Evolutionary conservation across 2,888 invertebrate genomes (phyloP).

Genomic region (Nineta flava): DNA sequence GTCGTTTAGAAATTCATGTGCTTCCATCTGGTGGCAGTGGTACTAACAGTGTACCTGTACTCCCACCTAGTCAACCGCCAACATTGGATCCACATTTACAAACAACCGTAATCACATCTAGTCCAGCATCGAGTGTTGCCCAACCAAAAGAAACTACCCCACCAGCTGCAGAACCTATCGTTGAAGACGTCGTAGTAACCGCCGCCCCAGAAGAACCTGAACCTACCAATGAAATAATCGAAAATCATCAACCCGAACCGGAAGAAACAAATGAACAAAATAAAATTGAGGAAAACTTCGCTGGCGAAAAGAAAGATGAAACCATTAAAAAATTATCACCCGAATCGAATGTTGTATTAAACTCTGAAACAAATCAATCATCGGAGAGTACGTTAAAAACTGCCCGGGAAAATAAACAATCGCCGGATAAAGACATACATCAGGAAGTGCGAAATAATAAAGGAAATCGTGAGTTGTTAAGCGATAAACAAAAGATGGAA

Average conservation of each 20-base stretch:
- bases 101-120: constrained; percentile 9
- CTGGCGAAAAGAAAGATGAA: background rate
- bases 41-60: constrained; percentile 2
- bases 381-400: constrained; percentile 6
- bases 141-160: background rate
- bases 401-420: constrained; percentile 7
- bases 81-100: constrained; percentile 4
- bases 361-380: constrained; percentile 4
- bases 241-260: constrained; percentile 8
- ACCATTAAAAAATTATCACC: constrained; percentile 5
- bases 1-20: constrained; percentile 69
- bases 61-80: constrained; percentile 3
- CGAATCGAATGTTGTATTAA: constrained; percentile 3
- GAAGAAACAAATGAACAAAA: constrained; percentile 7
- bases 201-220: background rate
- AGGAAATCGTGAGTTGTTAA: background rate
- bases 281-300: background rate
- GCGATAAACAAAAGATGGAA: constrained; percentile 4
- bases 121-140: constrained; percentile 5
- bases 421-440: constrained; percentile 2
- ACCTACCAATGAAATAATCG: constrained; percentile 5
- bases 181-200: background rate
- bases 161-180: background rate
- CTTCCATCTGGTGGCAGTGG: constrained; percentile 29
- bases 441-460: background rate